Conservation (phyloP, 2,113 vertebrate genomes). For the Phycodurus eques region DNA sequence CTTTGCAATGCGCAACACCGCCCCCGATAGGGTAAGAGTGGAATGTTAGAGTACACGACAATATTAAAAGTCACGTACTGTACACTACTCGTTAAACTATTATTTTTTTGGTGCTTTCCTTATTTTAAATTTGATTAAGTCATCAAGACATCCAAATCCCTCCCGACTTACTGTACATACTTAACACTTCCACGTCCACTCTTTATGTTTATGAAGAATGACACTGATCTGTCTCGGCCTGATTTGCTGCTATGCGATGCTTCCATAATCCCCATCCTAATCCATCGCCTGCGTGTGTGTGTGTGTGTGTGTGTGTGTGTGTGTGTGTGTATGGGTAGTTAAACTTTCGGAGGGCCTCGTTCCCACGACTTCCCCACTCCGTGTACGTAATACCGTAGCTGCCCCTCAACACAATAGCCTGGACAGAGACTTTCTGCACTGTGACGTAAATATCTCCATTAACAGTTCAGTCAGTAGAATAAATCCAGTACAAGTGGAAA, state of each 20-base stretch:
- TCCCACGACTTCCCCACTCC: constrained; percentile 44
- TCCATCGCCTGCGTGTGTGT: constrained; percentile 45
- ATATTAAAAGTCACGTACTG: too few species aligned
- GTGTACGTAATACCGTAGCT: constrained; percentile 42
- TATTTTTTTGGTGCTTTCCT: background rate
- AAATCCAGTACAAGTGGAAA: constrained; percentile 48
- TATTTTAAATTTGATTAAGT: constrained; percentile 2
- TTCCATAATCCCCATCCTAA: constrained; percentile 64
- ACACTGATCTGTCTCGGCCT: constrained; percentile 61
- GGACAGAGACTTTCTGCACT: constrained; percentile 36
- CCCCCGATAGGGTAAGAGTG: background rate
- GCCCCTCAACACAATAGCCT: constrained; percentile 51
- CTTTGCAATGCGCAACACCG: background rate
- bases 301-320: constrained; percentile 21
- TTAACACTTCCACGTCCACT: constrained; percentile 23
- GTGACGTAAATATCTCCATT: constrained; percentile 47
- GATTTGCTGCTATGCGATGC: constrained; percentile 52
- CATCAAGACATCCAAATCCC: constrained; percentile 48
- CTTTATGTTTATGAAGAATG: constrained; percentile 48
- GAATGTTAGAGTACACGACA: too few species aligned
- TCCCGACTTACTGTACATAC: constrained; percentile 31
- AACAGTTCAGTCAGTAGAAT: constrained; percentile 39
- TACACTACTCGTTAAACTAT: too few species aligned
- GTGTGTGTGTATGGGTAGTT: constrained; percentile 34
- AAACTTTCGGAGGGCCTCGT: constrained; percentile 53